phyloP scores from a whole-genome alignment of 1,140 invertebrate species.

The Zaprionus nigranus region DNA sequence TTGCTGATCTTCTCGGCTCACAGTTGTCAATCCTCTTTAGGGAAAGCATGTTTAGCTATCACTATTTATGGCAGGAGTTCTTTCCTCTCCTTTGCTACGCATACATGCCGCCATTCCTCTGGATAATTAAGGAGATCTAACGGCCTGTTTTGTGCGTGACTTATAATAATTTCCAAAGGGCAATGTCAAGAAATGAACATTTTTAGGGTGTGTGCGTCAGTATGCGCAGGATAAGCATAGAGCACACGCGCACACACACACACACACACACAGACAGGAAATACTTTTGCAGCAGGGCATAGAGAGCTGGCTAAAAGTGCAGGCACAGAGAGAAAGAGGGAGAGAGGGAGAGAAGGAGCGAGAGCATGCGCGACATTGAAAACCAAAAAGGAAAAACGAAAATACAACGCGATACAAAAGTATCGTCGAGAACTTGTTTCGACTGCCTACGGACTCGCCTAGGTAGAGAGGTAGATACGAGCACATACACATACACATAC shows the following conservation, averaged over 20 bases:
- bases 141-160: slow-evolving; percentile 54
- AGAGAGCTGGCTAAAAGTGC: slow-evolving; percentile 40
- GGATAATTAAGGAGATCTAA: slow-evolving; percentile 58
- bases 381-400: slow-evolving; percentile 24
- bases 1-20: neutral
- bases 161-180: slow-evolving; percentile 44
- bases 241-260: neutral
- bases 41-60: slow-evolving; percentile 9
- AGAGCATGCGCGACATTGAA: slow-evolving; percentile 46
- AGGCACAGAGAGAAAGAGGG: slow-evolving; percentile 23
- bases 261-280: slow-evolving; percentile 23
- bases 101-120: slow-evolving; percentile 1
- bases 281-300: slow-evolving; percentile 31
- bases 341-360: neutral
- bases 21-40: neutral
- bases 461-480: slow-evolving; percentile 43
- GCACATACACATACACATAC: neutral
- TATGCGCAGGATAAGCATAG: slow-evolving; percentile 53
- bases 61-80: slow-evolving; percentile 14
- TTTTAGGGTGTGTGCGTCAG: slow-evolving; percentile 49
- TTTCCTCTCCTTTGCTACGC: slow-evolving; percentile 1
- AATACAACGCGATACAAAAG: slow-evolving; percentile 32
- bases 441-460: slow-evolving; percentile 20
- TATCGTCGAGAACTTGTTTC: slow-evolving; percentile 51
- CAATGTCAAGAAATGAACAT: slow-evolving; percentile 54